Evolutionary conservation across 2,113 vertebrate genomes (phyloP), one percentile per base, ranked within the genome.

Genomic region (Dicerorhinus sumatrensis): DNA sequence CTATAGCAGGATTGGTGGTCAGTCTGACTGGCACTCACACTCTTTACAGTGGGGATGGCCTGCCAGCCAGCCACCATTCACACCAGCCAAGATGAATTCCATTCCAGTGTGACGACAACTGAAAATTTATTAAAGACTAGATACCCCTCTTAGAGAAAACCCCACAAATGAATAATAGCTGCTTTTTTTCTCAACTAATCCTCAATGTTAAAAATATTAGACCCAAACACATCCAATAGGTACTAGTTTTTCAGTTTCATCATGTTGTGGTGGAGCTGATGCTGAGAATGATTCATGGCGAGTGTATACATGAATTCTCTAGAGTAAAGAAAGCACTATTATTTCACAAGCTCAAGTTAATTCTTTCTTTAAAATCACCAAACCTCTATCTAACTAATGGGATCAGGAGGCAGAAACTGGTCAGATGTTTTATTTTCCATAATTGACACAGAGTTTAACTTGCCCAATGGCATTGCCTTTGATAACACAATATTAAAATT

Each of bases 71-170:
- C 20, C 7, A 5, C 33, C 11, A 2, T 2, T 12, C 69, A 42
- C 25, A 0, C 8, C 21, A 9, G 69, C 17, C 12, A 42, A 39
- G 54, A 4, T 0, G 5, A 46, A 42, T 29, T 39, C 56, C 6
- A 12, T 9, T 5, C 60, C 69, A 12, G 1, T 0, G 56, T 33
- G 16, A 9, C 0, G 14, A 46, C 33, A 3, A 20, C 17, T 11
- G 36, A 4, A 21, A 56, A 27, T 17, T 3, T 27, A 5, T 0
- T 3, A 8, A 12, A 73, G 56, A 42, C 62, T 21, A 46, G 36
- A 36, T 16, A 48, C 10, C 16, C 9, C 20, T 69, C 17, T 12
- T 7, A 29, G 91, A 84, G 94, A 82, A 93, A 51, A 63, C 20
- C 33, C 60, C 31, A 42, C n/a, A 27, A 1, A 62, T 10, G n/a